These are phyloP conservation scores for Hirtodrosophila alboralis DNA, from an alignment of 2,888 invertebrate genomes.

Conservation along the genomic window DNA sequence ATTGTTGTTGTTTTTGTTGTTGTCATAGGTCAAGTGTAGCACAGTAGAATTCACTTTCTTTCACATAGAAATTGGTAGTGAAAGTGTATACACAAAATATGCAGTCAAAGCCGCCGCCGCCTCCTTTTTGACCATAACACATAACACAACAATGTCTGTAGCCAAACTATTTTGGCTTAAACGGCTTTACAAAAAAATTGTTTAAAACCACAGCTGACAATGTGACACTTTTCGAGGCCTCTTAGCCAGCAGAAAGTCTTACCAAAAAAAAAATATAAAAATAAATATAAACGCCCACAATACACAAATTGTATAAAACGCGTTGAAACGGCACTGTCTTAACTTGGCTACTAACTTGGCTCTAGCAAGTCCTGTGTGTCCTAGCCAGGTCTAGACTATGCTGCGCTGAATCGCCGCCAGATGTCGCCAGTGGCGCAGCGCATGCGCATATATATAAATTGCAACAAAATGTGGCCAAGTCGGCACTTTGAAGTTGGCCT, in stretches of 20 bases:
- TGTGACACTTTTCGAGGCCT: slow-evolving; percentile 59
- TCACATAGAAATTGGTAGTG: slow-evolving; percentile 66
- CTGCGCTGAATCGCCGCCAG: slow-evolving; percentile 50
- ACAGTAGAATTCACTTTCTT: slow-evolving; percentile 77
- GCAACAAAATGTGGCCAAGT: slow-evolving; percentile 61
- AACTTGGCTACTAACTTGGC: slow-evolving; percentile 28
- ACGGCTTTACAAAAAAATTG: slow-evolving; percentile 31
- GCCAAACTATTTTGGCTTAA: slow-evolving; percentile 22
- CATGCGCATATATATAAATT: slow-evolving; percentile 64
- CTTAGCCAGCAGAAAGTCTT: slow-evolving; percentile 25
- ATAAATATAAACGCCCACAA: slow-evolving; percentile 38
- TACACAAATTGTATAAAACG: slow-evolving; percentile 22
- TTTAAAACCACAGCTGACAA: slow-evolving; percentile 58
- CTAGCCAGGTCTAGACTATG: slow-evolving; percentile 35
- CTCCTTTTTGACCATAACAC: slow-evolving; percentile 65
- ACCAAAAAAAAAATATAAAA: slow-evolving; percentile 28
- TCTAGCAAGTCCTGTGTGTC: slow-evolving; percentile 43
- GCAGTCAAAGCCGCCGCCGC: slow-evolving; percentile 32
- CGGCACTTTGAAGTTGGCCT: slow-evolving; percentile 65
- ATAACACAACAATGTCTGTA: slow-evolving; percentile 64
- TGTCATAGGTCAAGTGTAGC: slow-evolving; percentile 79
- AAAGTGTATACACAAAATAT: slow-evolving; percentile 49
- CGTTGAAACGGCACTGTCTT: slow-evolving; percentile 23
- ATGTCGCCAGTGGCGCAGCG: slow-evolving; percentile 55
- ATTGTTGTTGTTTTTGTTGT: slow-evolving; percentile 31